phyloP scores from a whole-genome alignment of 2,113 vertebrate genomes.

The Phoenicopterus ruber region DNA sequence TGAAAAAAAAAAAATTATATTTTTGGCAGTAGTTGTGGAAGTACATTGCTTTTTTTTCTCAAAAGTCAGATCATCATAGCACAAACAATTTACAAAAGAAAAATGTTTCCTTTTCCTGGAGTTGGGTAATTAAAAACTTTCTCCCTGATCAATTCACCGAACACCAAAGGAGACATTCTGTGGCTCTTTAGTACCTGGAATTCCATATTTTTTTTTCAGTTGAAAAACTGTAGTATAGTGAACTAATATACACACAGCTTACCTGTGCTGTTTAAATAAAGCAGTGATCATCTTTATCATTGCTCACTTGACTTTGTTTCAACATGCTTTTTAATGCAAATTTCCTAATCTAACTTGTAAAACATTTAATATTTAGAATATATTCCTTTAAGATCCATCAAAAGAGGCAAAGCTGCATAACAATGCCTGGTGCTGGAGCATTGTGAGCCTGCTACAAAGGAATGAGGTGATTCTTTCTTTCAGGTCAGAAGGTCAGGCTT shows the following conservation, averaged over 20 bases:
- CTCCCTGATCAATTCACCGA: background rate
- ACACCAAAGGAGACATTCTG: background rate
- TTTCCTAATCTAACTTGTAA: conserved; percentile 72
- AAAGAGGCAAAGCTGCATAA: conserved; percentile 62
- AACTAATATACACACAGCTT: background rate
- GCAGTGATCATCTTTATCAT: conserved; percentile 4
- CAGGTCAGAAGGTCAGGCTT: conserved; percentile 77
- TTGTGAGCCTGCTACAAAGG: conserved; percentile 72
- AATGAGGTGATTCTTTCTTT: conserved; percentile 74
- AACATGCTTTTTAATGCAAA: conserved; percentile 56
- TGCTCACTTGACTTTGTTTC: conserved; percentile 46
- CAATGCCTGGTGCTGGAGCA: conserved; percentile 64
- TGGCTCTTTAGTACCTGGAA: conserved; percentile 1
- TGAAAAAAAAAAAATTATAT: background rate
- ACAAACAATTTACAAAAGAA: background rate
- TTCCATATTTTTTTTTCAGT: background rate
- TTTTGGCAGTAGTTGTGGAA: background rate
- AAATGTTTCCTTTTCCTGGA: conserved; percentile 1
- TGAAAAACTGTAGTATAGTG: background rate
- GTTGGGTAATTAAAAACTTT: conserved; percentile 11
- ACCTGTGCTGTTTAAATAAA: conserved; percentile 41
- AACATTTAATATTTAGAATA: conserved; percentile 77
- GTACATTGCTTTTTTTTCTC: background rate
- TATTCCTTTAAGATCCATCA: conserved; percentile 62
- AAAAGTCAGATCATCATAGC: background rate